Evolutionary conservation across 2,113 vertebrate species (phyloP).

Genomic region (Pangasianodon gigas): DNA sequence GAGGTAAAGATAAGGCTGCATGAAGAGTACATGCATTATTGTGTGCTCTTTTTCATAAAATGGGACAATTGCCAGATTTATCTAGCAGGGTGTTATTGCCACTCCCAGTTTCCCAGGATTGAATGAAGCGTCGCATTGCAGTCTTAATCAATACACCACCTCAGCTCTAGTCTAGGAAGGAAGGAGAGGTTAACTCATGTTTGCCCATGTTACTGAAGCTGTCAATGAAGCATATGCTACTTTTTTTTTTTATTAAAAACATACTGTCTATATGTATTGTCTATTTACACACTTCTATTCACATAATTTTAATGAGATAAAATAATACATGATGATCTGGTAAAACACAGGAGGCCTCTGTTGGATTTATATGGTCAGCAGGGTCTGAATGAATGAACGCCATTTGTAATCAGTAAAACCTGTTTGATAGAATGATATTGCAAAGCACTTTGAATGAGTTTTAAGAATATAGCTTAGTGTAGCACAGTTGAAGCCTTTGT

Average conservation of each 20-base stretch:
- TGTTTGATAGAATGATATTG: neutral
- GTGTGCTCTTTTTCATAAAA: conserved; percentile 15
- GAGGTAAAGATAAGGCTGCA: neutral
- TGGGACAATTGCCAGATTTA: conserved; percentile 27
- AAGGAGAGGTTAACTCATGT: conserved; percentile 67
- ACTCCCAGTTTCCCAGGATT: conserved; percentile 42
- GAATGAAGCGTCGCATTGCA: conserved; percentile 69
- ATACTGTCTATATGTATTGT: neutral
- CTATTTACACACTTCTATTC: neutral
- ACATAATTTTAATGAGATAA: neutral
- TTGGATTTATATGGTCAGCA: neutral
- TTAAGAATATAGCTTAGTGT: neutral
- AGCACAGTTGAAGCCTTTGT: neutral
- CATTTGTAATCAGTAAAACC: neutral
- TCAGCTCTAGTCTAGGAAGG: conserved; percentile 49
- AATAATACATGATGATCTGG: neutral
- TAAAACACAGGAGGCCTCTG: neutral
- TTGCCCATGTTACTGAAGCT: conserved; percentile 78
- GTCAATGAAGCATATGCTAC: neutral
- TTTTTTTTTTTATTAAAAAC: neutral
- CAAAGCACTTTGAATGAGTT: neutral
- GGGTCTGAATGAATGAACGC: neutral
- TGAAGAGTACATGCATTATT: neutral
- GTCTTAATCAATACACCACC: conserved; percentile 80
- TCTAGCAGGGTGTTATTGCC: conserved; percentile 28